These are phyloP conservation scores for Crotalus tigris DNA, from an alignment of 2,113 vertebrate species.

Conservation along the genomic window DNA sequence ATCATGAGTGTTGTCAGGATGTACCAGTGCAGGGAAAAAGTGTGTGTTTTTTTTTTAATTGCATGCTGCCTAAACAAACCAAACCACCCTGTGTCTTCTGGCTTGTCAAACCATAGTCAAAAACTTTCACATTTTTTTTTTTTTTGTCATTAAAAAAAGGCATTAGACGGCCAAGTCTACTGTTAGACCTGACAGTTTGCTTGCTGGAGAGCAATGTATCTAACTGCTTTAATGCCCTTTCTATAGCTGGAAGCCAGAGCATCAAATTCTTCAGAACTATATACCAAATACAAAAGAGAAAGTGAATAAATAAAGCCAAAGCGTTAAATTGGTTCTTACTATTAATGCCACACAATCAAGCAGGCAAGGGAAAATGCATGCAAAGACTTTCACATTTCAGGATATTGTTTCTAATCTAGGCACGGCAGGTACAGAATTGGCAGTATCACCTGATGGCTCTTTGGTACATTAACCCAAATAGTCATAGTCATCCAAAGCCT, in stretches of 20 bases:
- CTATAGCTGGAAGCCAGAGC: not conserved
- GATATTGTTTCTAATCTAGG: slow-evolving; percentile 20
- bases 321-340: slow-evolving; percentile 26
- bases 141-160: not conserved
- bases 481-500: slow-evolving; percentile 19
- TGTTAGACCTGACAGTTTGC: not conserved
- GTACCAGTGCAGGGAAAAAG: no score
- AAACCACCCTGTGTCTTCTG: not conserved
- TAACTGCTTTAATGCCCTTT: not conserved
- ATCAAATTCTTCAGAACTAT: slow-evolving; percentile 7
- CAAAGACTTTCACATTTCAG: slow-evolving; percentile 14
- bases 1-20: not conserved
- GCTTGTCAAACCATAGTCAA: not conserved
- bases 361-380: slow-evolving; percentile 10
- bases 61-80: not conserved
- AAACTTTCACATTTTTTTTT: not conserved
- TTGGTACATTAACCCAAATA: slow-evolving; percentile 28
- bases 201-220: not conserved
- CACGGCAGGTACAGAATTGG: slow-evolving; percentile 8
- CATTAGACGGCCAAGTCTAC: not conserved
- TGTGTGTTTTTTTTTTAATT: no score
- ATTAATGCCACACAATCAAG: slow-evolving; percentile 27
- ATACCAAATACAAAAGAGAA: not conserved
- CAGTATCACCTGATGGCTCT: slow-evolving; percentile 13
- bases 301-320: slow-evolving; percentile 22